A percentile compares a stretch with the other conserved stretches of the same genome.
Evolutionary conservation across 2,888 invertebrate genomes (phyloP).

Genomic region (Tridacna crocea): DNA sequence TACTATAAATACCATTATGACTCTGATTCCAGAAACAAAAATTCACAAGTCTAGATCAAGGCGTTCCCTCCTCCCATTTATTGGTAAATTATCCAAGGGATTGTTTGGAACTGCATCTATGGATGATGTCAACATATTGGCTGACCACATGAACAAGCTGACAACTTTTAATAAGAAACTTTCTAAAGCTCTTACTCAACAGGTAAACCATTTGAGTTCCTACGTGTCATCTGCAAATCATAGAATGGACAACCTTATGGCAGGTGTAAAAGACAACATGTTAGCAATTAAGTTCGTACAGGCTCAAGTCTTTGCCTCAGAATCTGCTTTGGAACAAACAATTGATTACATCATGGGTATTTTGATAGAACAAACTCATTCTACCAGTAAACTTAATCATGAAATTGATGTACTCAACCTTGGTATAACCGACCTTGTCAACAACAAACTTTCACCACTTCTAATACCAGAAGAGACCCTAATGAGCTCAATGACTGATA

Average conservation of each 20-base stretch:
- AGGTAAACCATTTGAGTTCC: constrained; percentile 45
- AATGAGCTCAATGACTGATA: too few species aligned
- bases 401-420: too few species aligned
- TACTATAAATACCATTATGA: too few species aligned
- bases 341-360: constrained; percentile 18
- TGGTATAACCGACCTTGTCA: too few species aligned
- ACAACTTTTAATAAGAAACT: constrained; percentile 24
- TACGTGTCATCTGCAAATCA: constrained; percentile 39
- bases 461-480: too few species aligned
- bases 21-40: too few species aligned
- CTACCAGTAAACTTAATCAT: constrained; percentile 8
- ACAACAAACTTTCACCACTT: too few species aligned
- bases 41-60: constrained; percentile 24
- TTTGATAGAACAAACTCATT: constrained; percentile 34
- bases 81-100: constrained; percentile 30
- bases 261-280: constrained; percentile 37
- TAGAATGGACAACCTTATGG: constrained; percentile 41
- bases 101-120: constrained; percentile 47
- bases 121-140: constrained; percentile 39
- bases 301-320: too few species aligned
- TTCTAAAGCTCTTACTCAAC: constrained; percentile 19
- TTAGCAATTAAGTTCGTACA: constrained; percentile 36
- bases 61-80: constrained; percentile 37
- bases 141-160: constrained; percentile 39
- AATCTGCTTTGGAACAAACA: constrained; percentile 28